Base-by-base conservation (phyloP, 2,888 invertebrate genomes). In the Apamea monoglypha region DNA sequence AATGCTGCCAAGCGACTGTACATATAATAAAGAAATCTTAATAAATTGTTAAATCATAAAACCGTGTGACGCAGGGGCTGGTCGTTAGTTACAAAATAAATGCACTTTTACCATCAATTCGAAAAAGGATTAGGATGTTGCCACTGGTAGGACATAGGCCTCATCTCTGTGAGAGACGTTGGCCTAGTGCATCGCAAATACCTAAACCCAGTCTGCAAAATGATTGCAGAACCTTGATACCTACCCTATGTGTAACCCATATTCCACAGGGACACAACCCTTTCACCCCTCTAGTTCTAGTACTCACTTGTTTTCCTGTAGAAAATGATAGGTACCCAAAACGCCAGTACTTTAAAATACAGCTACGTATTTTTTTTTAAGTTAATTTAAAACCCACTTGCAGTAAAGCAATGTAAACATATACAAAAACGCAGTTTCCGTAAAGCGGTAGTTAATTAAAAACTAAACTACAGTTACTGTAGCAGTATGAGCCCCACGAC, bases 381-480 rank as follows among this genome's bases (percentile, higher is more conserved):
- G 12, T 16, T 50, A 32, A 21, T 50, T 63, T 78, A 10, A 29
- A 78, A 44, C 50, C 40, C 56, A n/a, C 16, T 74, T 61, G 74
- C 64, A 50, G 74, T 8, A 69, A 44, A 75, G 18, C 70, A 36
- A 63, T 14, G 74, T 67, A 40, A 72, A 75, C 76, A 59, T 74
- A 72, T n/a, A 85, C 63, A 76, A 86, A 86, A 83, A 75, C 56
- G 53, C 64, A 61, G 72, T 85, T 83, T 40, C 50, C 56, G 69
- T 78, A 78, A 36, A 71, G 32, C 59, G 50, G 71, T 53, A 76
- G 76, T 83, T 88, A 87, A 88, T 88, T 88, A 85, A 88, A 88
- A 86, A 85, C 78, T 76, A 84, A 86, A 84, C 84, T 81, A 71
- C 84, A 84, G 44, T 72, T 36, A 64, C 64, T 25, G 64, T 36